Base-by-base conservation (phyloP, 1,140 invertebrate genomes). In the Octopus bimaculoides region DNA sequence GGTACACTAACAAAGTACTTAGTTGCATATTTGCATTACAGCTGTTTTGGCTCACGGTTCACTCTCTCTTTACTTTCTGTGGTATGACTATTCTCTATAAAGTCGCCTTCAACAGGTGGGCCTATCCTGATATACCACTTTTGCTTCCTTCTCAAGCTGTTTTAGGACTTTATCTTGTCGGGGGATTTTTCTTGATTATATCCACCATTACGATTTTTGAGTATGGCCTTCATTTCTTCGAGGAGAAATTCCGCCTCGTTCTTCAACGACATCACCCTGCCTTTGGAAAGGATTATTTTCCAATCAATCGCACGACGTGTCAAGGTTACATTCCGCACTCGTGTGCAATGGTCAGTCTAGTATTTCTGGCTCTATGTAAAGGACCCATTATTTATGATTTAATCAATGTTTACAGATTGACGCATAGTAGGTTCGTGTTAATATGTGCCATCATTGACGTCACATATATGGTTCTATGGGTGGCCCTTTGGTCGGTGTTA, bases 1-100 rank as follows among this genome's bases (percentile, higher is more conserved):
- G 87, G 87, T 86, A 83, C 82, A 88, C 87, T 12, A 86, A 86
- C 80, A 86, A 85, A 71, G 71, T 81, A 4, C 80, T 87, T 54
- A 87, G 84, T 41, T 66, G 79, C 7, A 79, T 88, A 8, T 88
- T 88, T 78, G 84, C 85, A 0, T 71, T 82, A n/a, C 85, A 86
- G 79, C 81, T 88, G 10, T 79, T 88, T 52, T 79, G 83, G 53
- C 75, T 86, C 79, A 76, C 82, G 12, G 52, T 85, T 8, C 84
- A 84, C 8, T 82, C 83, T 9, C 26, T 85, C 1, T 84, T 87
- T 78, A 82, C 82, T 9, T 86, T 84, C 80, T 84, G 82, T 78
- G 84, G 85, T 17, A 81, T 85, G 52, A 79, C 81, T 52, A 81
- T 85, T 20, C 52, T 87, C 53, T 88, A 87, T 80, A 87, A 85